These are phyloP conservation scores for Orbicella faveolata DNA, from an alignment of 64 coral and sea anemone genomes.

Conservation along the genomic window DNA sequence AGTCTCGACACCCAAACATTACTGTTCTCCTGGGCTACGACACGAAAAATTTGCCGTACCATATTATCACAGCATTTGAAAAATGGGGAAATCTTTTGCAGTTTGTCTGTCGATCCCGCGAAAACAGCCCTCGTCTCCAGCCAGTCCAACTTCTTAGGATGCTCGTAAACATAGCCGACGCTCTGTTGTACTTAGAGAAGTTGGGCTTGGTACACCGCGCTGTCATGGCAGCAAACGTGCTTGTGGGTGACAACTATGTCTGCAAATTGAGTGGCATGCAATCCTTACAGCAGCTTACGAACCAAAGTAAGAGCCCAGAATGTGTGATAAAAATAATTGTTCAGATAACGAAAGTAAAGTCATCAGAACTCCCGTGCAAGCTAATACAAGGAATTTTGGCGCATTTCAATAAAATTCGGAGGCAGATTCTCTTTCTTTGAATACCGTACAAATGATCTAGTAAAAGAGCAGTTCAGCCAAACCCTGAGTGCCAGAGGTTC, in stretches of 20 bases:
- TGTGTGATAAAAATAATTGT: no score
- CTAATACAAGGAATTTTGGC: no score
- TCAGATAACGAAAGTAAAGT: no score
- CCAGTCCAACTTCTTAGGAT: conserved; percentile 27
- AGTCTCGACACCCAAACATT: conserved; percentile 31
- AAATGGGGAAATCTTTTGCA: conserved; percentile 30
- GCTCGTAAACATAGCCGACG: conserved; percentile 9
- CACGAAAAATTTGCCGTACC: conserved; percentile 34
- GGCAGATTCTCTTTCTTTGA: no score
- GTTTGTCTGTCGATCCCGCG: conserved; percentile 30
- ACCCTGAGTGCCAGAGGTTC: no score
- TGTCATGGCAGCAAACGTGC: conserved; percentile 51
- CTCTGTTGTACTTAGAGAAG: conserved; percentile 25
- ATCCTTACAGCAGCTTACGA: conserved; percentile 14
- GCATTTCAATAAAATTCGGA: no score
- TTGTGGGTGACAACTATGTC: conserved; percentile 7
- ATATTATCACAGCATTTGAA: conserved; percentile 42
- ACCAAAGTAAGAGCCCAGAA: neutral
- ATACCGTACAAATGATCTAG: no score
- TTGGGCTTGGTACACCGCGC: conserved; percentile 40
- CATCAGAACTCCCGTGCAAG: no score
- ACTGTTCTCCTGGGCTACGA: conserved; percentile 29
- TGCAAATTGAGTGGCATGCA: conserved; percentile 55
- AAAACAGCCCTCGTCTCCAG: neutral
- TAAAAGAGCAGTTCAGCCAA: no score